phyloP scores from a whole-genome alignment of 1,140 invertebrate genomes.

The Brachionus asplanchnoidis region DNA sequence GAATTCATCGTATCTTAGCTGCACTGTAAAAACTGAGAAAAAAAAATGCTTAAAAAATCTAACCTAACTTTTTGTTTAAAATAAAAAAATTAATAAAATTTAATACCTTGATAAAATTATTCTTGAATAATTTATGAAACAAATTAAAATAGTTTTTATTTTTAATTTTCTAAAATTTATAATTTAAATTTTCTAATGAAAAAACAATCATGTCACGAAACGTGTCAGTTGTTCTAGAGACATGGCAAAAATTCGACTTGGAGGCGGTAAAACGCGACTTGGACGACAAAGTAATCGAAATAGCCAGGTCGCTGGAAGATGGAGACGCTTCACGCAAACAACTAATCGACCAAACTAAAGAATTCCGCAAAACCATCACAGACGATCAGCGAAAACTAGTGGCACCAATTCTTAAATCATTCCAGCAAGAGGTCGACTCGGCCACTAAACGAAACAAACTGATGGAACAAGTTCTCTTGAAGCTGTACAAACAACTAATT shows the following conservation, averaged over 20 bases:
- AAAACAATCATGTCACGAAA: constrained; percentile 7
- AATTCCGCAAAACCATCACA: constrained; percentile 59
- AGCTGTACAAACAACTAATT: constrained; percentile 60
- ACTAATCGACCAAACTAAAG: constrained; percentile 60
- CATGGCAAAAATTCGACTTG: constrained; percentile 20
- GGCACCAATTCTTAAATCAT: constrained; percentile 61
- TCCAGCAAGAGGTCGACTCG: constrained; percentile 61
- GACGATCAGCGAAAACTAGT: constrained; percentile 59
- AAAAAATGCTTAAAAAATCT: background rate
- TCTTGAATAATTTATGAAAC: background rate
- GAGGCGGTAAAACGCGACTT: constrained; percentile 45
- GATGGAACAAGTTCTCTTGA: constrained; percentile 60
- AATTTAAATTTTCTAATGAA: background rate
- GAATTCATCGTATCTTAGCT: too few relatives aligned
- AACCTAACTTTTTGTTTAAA: background rate
- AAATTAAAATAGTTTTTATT: background rate
- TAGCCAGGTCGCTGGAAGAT: constrained; percentile 61
- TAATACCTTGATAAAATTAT: background rate
- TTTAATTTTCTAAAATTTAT: background rate
- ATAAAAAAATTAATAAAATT: background rate
- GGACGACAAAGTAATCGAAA: constrained; percentile 60
- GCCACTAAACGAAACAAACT: constrained; percentile 61
- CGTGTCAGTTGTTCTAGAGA: background rate
- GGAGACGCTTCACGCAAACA: constrained; percentile 59
- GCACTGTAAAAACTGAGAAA: too few relatives aligned